phyloP scores from a whole-genome alignment of 1,140 invertebrate species.

The Druon quercuslanigerum region DNA sequence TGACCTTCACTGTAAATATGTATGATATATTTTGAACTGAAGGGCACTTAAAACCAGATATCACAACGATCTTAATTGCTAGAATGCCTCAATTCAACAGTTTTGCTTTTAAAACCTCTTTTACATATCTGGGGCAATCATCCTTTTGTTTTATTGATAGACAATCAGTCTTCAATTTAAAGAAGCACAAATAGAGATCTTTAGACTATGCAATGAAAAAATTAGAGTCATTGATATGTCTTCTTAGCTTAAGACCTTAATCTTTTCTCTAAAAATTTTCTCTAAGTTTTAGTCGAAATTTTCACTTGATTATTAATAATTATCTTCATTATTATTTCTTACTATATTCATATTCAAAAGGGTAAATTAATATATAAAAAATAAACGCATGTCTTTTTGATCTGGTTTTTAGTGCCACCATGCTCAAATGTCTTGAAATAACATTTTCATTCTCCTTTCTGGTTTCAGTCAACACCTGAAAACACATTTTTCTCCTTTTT shows the following conservation, averaged over 20 bases:
- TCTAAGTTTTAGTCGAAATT: no score
- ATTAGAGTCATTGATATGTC: neutral
- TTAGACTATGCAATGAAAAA: neutral
- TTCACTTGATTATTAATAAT: no score
- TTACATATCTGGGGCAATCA: neutral
- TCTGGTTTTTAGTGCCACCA: no score
- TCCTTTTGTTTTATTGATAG: neutral
- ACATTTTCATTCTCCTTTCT: no score
- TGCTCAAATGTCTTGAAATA: no score
- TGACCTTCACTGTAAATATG: slow-evolving; percentile 73
- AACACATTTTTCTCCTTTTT: no score
- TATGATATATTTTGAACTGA: neutral
- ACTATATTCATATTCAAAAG: no score
- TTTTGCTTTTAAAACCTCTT: neutral
- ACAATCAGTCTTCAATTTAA: neutral
- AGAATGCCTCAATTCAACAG: neutral
- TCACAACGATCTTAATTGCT: neutral
- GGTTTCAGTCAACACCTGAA: no score
- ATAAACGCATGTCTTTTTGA: no score
- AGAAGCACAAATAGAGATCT: neutral
- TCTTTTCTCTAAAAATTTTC: no score
- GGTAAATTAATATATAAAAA: no score
- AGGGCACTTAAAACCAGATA: neutral
- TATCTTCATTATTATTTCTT: no score
- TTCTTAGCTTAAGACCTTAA: neutral